phyloP scores from a whole-genome alignment of 2,888 invertebrate species.

The Mongoloraphidia duomilia region DNA sequence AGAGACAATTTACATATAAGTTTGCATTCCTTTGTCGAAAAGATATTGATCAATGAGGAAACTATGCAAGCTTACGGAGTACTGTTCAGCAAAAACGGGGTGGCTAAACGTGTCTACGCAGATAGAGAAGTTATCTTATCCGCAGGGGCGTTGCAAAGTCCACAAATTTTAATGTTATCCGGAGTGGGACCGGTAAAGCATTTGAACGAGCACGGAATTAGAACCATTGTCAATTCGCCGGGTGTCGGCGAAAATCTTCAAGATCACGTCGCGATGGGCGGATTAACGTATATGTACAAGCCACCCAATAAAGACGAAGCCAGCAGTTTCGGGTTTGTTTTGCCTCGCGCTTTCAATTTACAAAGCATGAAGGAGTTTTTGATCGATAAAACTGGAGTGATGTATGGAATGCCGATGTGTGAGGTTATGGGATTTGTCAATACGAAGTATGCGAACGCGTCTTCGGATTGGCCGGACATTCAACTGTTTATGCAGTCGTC shows the following conservation, averaged over 20 bases:
- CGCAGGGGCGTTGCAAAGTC: slow-evolving; percentile 71
- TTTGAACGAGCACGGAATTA: slow-evolving; percentile 42
- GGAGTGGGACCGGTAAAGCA: slow-evolving; percentile 60
- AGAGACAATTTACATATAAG: slow-evolving; percentile 62
- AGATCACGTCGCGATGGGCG: slow-evolving; percentile 72
- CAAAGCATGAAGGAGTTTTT: slow-evolving; percentile 48
- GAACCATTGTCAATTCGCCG: slow-evolving; percentile 42
- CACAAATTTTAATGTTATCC: slow-evolving; percentile 75
- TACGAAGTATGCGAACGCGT: slow-evolving; percentile 51
- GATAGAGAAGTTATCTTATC: slow-evolving; percentile 70
- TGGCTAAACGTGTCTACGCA: slow-evolving; percentile 36
- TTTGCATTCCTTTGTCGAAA: slow-evolving; percentile 50
- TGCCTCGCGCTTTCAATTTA: slow-evolving; percentile 47
- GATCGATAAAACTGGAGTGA: slow-evolving; percentile 42
- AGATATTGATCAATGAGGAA: slow-evolving; percentile 45
- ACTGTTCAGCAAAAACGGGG: slow-evolving; percentile 42
- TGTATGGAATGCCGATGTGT: slow-evolving; percentile 62
- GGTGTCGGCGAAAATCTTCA: slow-evolving; percentile 72
- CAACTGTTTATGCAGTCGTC: slow-evolving; percentile 63
- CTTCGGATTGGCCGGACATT: slow-evolving; percentile 62
- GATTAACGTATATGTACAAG: slow-evolving; percentile 50
- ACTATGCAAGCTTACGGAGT: slow-evolving; percentile 52
- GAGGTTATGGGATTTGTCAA: slow-evolving; percentile 63
- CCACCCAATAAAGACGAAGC: slow-evolving; percentile 37
- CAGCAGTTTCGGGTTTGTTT: slow-evolving; percentile 43